Evolutionary conservation across 2,888 invertebrate species (phyloP), one percentile per base, ranked within the genome.

Genomic region (Dichetophora obliterata): DNA sequence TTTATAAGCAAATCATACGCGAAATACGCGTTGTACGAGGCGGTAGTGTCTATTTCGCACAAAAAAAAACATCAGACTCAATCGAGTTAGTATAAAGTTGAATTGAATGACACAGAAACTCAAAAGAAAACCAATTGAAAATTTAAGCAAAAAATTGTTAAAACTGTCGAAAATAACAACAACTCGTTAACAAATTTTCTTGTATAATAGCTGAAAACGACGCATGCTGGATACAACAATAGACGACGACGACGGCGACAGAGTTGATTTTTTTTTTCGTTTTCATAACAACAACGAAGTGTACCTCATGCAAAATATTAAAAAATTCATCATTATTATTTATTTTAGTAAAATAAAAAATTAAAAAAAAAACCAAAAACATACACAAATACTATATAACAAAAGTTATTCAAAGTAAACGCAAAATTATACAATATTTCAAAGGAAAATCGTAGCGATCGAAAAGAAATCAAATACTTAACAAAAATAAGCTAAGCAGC

Each of bases 381-480:
- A 31, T 37, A 65, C 31, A 63, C 59, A 57, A 31, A 31, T 31
- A 31, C 4, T 8, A 31, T 31, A 31, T 31, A 31, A 31, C 31
- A 31, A 43, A 43, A 43, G 43, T 43, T 59, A 16, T 73, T 50
- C 50, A 74, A 50, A 65, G 22, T 31, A 34, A 73, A 63, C 48
- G 31, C 16, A 24, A 61, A 74, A 74, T 74, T 68, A 66, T 68
- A 68, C 43, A 75, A 75, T 65, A 34, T 54, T 54, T 59, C 57
- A 59, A 66, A 59, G 50, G 59, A 50, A 77, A 43, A 68, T 31
- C 71, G 19, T 48, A 19, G 48, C 63, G 73, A 31, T 73, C 50
- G 61, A 76, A 68, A 78, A 34, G 59, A 70, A 70, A 75, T 61
- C 19, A 69, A 75, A 61, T 75, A 75, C 75, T 43, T 69, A 43